These are phyloP conservation scores for Gryllus bimaculatus DNA, from an alignment of 1,140 invertebrate genomes.

Conservation along the genomic window DNA sequence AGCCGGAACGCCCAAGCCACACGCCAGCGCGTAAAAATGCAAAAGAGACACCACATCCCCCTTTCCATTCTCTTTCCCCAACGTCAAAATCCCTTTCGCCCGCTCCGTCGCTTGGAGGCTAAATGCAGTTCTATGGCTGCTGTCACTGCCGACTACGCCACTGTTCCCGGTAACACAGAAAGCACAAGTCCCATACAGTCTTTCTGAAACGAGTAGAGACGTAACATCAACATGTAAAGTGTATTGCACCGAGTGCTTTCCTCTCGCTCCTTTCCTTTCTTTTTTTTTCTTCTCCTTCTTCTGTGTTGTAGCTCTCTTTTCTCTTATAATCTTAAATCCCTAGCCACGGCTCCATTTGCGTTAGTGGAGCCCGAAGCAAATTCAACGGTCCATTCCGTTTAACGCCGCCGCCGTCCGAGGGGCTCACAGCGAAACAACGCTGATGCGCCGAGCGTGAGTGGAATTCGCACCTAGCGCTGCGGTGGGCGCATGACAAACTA, in stretches of 20 bases:
- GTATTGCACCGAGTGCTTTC: neutral
- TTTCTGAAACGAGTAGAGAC: neutral
- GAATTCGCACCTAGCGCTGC: too few relatives aligned
- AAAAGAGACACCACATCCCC: neutral
- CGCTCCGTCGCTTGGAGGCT: neutral
- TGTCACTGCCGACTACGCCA: neutral
- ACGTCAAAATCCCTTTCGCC: neutral
- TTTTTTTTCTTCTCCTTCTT: neutral
- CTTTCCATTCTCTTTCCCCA: neutral
- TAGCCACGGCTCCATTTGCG: neutral
- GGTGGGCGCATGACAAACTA: too few relatives aligned
- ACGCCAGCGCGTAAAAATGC: neutral
- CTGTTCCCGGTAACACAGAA: neutral
- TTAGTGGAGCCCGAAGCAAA: neutral
- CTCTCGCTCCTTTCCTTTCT: neutral
- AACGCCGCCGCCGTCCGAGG: too few relatives aligned
- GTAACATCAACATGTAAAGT: neutral
- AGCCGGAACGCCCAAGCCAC: neutral
- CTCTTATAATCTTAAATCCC: neutral
- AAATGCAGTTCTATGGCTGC: neutral
- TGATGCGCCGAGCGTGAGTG: too few relatives aligned
- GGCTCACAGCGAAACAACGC: too few relatives aligned
- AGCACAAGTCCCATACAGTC: neutral
- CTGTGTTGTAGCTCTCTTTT: neutral
- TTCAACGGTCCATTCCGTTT: too few relatives aligned